Evolutionary conservation across 2,113 vertebrate species (phyloP).

Genomic region (Gymnogyps californianus): DNA sequence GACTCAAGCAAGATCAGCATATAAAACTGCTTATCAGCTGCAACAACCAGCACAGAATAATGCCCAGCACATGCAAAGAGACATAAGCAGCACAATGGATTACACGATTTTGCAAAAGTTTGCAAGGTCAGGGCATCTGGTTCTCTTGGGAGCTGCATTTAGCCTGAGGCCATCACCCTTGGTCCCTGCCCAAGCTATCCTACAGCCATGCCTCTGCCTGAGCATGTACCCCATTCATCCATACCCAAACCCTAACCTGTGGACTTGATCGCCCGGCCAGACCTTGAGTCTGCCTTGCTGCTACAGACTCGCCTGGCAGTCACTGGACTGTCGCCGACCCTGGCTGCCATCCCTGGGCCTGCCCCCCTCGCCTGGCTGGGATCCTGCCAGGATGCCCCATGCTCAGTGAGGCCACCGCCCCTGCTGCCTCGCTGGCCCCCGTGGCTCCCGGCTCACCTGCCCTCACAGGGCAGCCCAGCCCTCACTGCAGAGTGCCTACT

Average conservation of each 20-base stretch:
- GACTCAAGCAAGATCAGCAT: neutral
- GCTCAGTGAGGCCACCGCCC: neutral
- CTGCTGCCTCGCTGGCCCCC: neutral
- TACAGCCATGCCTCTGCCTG: neutral
- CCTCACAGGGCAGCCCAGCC: neutral
- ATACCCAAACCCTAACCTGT: neutral
- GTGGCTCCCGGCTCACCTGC: rapidly evolving
- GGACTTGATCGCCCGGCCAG: neutral
- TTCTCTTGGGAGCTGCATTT: neutral
- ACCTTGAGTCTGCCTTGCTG: neutral
- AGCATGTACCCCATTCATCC: neutral
- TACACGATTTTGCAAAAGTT: neutral
- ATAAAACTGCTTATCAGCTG: neutral
- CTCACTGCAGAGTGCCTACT: neutral
- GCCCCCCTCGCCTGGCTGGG: neutral
- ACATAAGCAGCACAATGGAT: neutral
- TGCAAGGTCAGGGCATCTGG: neutral
- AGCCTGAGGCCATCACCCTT: neutral
- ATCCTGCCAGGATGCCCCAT: neutral
- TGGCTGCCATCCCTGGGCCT: neutral
- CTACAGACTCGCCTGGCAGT: neutral
- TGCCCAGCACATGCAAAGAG: neutral
- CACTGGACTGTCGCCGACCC: neutral
- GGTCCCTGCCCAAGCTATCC: neutral
- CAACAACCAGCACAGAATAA: neutral